Percentiles rank a stretch among this genome's conserved stretches.
phyloP scores from a whole-genome alignment of 2,888 invertebrate species.

The Eupithecia pulchellata region DNA sequence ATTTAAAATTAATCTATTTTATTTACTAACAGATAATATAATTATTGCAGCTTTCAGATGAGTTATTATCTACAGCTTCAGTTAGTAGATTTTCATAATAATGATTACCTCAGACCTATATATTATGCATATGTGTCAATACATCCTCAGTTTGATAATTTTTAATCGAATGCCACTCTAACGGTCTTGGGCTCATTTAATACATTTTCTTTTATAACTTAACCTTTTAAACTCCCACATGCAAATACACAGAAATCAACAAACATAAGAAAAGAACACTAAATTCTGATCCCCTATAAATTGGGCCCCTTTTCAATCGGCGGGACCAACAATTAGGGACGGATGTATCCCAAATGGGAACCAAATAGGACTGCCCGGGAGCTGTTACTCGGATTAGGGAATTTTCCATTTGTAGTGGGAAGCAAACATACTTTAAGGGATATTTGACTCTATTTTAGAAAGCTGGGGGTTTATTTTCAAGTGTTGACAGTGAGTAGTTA shows the following conservation, averaged over 20 bases:
- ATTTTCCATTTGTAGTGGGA: constrained; percentile 38
- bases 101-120: too few relatives aligned
- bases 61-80: too few relatives aligned
- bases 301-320: constrained; percentile 54
- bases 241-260: constrained; percentile 42
- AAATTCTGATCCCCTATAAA: constrained; percentile 53
- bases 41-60: too few relatives aligned
- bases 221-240: constrained; percentile 14
- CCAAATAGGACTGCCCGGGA: constrained; percentile 50
- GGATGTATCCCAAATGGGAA: constrained; percentile 59
- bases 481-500: background rate
- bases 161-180: background rate
- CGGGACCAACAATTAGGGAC: constrained; percentile 57
- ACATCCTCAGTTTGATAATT: background rate
- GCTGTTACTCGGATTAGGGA: constrained; percentile 50
- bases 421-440: constrained; percentile 20
- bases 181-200: background rate
- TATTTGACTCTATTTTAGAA: constrained; percentile 21
- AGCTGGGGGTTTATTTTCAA: constrained; percentile 9
- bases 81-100: too few relatives aligned
- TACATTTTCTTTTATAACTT: background rate
- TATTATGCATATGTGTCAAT: too few relatives aligned
- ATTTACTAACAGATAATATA: too few relatives aligned
- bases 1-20: too few relatives aligned
- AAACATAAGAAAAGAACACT: constrained; percentile 48